phyloP scores from a whole-genome alignment of 2,888 invertebrate species.

The Diarsia rubi region DNA sequence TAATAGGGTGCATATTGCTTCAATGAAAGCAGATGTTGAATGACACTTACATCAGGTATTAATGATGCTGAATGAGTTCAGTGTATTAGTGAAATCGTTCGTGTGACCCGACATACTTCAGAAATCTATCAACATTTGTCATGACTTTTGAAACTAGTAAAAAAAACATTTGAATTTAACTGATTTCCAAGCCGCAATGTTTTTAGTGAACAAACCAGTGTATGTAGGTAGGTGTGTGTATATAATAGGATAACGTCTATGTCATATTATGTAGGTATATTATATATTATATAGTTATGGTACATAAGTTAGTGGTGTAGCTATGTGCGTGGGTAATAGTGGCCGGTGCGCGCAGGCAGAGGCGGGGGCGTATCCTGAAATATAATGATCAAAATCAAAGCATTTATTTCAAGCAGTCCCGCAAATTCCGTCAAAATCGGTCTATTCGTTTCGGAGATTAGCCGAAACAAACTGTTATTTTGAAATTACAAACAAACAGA shows the following conservation, averaged over 20 bases:
- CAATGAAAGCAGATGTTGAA: too few species aligned
- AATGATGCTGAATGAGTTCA: too few species aligned
- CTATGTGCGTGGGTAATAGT: constrained; percentile 88
- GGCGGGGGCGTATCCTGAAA: constrained; percentile 88
- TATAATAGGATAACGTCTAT: constrained; percentile 48
- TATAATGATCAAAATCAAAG: too few species aligned
- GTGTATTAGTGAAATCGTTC: too few species aligned
- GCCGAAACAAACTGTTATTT: too few species aligned
- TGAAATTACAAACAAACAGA: too few species aligned
- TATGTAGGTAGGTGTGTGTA: constrained; percentile 18
- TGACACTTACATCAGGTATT: too few species aligned
- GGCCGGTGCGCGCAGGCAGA: constrained; percentile 87
- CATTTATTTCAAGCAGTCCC: neutral
- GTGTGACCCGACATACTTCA: neutral
- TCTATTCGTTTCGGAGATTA: too few species aligned
- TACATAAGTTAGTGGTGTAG: constrained; percentile 64
- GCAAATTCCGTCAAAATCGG: too few species aligned
- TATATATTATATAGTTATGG: constrained; percentile 55
- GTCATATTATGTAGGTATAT: constrained; percentile 45
- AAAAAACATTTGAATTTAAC: constrained; percentile 1
- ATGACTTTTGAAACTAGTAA: neutral
- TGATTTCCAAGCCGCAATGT: constrained; percentile 16
- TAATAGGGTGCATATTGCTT: too few species aligned
- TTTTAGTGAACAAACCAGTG: constrained; percentile 34
- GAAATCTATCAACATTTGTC: neutral